Evolutionary conservation across 1,140 invertebrate species (phyloP).

Genomic region (Saccostrea echinata): DNA sequence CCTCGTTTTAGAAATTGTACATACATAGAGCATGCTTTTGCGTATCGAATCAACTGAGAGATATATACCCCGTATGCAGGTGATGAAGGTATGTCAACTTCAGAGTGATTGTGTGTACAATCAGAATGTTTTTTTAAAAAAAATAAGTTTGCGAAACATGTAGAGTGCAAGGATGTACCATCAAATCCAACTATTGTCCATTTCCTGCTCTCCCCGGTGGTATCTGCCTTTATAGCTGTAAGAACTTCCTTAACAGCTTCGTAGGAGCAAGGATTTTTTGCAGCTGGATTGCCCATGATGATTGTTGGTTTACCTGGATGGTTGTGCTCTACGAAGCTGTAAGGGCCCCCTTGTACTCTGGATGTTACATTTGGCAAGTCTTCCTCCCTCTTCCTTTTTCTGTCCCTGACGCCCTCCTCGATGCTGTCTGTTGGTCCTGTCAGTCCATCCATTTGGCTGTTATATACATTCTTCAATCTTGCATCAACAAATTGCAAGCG

Average conservation of each 20-base stretch:
- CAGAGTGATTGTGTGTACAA: too few relatives aligned
- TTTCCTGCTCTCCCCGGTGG: neutral
- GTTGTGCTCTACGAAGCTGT: neutral
- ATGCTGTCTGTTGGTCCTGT: slow-evolving; percentile 16
- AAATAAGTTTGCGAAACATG: neutral
- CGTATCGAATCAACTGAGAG: too few relatives aligned
- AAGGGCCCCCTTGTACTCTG: neutral
- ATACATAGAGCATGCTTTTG: too few relatives aligned
- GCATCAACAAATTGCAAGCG: neutral
- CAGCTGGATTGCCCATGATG: slow-evolving; percentile 7
- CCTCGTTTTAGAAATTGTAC: too few relatives aligned
- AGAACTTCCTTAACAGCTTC: slow-evolving; percentile 29
- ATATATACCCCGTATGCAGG: too few relatives aligned
- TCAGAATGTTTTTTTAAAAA: too few relatives aligned
- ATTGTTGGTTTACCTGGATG: neutral
- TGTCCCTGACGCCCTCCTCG: neutral
- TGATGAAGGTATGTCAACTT: too few relatives aligned
- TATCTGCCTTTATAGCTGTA: neutral
- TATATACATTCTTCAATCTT: neutral
- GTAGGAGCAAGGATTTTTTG: slow-evolving; percentile 40
- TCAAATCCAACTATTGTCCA: slow-evolving; percentile 42
- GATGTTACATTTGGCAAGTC: neutral
- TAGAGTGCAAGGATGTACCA: slow-evolving; percentile 22
- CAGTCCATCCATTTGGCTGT: neutral
- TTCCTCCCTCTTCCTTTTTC: neutral